Conservation (phyloP, 2,113 vertebrate genomes). For the Puma concolor region DNA sequence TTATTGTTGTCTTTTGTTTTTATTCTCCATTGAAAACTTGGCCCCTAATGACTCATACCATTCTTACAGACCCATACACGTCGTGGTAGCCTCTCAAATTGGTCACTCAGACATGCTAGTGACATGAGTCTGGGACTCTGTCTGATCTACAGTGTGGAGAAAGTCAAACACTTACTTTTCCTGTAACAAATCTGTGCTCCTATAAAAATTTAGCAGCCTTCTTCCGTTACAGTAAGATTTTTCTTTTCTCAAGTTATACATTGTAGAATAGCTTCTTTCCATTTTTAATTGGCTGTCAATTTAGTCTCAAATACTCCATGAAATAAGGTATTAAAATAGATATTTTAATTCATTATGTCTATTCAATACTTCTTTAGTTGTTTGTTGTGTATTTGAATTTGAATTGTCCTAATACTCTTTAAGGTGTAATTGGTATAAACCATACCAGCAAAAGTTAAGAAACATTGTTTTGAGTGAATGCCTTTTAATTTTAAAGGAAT, state of each 20-base stretch:
- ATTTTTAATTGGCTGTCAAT: neutral
- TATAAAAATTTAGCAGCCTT: neutral
- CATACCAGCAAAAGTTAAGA: neutral
- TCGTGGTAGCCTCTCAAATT: neutral
- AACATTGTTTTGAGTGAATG: constrained; percentile 4
- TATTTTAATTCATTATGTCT: neutral
- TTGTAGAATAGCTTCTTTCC: neutral
- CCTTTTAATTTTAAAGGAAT: constrained; percentile 10
- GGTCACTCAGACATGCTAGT: neutral
- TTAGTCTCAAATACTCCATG: neutral
- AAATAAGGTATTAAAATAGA: neutral
- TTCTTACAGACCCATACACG: neutral
- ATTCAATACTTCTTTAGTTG: neutral
- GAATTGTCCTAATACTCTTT: neutral
- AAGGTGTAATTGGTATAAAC: neutral
- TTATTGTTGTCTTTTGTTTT: neutral
- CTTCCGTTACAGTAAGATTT: neutral
- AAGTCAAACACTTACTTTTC: neutral
- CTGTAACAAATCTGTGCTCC: neutral
- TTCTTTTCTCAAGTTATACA: neutral
- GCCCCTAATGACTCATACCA: neutral
- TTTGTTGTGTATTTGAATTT: neutral
- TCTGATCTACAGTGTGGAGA: neutral
- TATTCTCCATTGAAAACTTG: neutral
- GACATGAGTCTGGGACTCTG: neutral